A percentile compares a stretch with the other conserved stretches of the same genome.
These are phyloP conservation scores for Amphipyra tragopoginis DNA, from an alignment of 2,888 invertebrate species.

Conservation along the genomic window DNA sequence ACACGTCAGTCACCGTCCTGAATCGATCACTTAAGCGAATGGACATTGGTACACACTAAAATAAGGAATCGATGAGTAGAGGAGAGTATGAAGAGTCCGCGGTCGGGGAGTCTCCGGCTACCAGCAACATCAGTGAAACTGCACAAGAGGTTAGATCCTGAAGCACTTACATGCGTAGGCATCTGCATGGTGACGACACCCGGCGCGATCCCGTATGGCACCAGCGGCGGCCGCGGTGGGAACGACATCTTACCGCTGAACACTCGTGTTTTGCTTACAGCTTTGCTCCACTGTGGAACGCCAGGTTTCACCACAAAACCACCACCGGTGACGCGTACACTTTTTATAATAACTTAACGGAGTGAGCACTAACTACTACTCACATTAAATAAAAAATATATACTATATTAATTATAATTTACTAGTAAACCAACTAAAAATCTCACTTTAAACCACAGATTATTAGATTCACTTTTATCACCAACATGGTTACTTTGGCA, in stretches of 20 bases:
- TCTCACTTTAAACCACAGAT: slow-evolving; percentile 35
- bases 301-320: slow-evolving; percentile 46
- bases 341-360: slow-evolving; percentile 35
- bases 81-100: too few species aligned
- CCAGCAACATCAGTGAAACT: slow-evolving; percentile 5
- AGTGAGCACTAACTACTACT: slow-evolving; percentile 19
- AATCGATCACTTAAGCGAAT: too few species aligned
- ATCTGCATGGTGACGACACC: slow-evolving; percentile 94
- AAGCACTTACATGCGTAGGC: slow-evolving; percentile 92
- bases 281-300: slow-evolving; percentile 35
- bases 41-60: too few species aligned
- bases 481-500: slow-evolving; percentile 57
- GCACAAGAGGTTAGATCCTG: slow-evolving; percentile 59
- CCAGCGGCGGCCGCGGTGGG: slow-evolving; percentile 95
- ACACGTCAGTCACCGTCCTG: too few species aligned
- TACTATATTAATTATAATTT: slow-evolving; percentile 30
- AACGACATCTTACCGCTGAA: slow-evolving; percentile 92
- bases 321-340: slow-evolving; percentile 66
- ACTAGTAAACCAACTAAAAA: slow-evolving; percentile 32
- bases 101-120: too few species aligned
- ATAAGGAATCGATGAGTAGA: too few species aligned
- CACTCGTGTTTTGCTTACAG: slow-evolving; percentile 22
- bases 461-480: slow-evolving; percentile 44
- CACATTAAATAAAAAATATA: slow-evolving; percentile 29
- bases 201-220: slow-evolving; percentile 93